These are phyloP conservation scores for Butorides virescens DNA, from an alignment of 2,113 vertebrate genomes.

Conservation along the genomic window DNA sequence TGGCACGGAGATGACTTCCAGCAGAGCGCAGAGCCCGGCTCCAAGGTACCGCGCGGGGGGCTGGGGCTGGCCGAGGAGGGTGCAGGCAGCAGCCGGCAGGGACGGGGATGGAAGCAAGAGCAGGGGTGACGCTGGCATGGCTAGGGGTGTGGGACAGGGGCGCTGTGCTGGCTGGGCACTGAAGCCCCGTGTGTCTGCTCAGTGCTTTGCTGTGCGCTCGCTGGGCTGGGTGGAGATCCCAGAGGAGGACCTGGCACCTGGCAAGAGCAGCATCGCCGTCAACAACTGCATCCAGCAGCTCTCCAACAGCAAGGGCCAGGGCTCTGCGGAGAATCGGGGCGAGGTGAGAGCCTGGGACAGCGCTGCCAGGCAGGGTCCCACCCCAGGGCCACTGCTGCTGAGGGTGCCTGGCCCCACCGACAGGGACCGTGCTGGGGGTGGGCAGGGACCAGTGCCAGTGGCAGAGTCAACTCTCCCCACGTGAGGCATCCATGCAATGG, in stretches of 20 bases:
- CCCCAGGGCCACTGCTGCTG: not conserved
- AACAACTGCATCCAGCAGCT: conserved; percentile 98
- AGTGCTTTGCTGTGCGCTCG: conserved; percentile 93
- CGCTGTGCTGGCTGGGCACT: not conserved
- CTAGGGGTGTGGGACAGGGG: accelerated
- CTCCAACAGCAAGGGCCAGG: conserved; percentile 82
- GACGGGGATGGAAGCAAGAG: not conserved
- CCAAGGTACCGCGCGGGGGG: conserved; percentile 78
- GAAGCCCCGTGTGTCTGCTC: not conserved
- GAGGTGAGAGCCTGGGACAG: conserved; percentile 79
- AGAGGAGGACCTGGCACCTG: conserved; percentile 92
- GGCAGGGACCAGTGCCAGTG: not conserved
- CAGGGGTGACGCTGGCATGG: not conserved
- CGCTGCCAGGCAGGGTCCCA: not conserved
- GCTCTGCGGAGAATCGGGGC: conserved; percentile 75
- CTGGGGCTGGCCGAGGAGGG: not conserved
- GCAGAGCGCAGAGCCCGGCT: conserved; percentile 74
- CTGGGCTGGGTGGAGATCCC: conserved; percentile 97
- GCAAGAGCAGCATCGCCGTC: conserved; percentile 92
- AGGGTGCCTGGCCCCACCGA: not conserved
- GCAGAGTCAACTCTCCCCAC: not conserved
- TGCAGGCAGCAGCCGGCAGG: not conserved
- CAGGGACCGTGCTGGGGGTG: accelerated
- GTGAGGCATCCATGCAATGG: accelerated
- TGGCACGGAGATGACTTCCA: conserved; percentile 83